Evolutionary conservation across 2,888 invertebrate species (phyloP).

Genomic region (Diaprepes abbreviatus): DNA sequence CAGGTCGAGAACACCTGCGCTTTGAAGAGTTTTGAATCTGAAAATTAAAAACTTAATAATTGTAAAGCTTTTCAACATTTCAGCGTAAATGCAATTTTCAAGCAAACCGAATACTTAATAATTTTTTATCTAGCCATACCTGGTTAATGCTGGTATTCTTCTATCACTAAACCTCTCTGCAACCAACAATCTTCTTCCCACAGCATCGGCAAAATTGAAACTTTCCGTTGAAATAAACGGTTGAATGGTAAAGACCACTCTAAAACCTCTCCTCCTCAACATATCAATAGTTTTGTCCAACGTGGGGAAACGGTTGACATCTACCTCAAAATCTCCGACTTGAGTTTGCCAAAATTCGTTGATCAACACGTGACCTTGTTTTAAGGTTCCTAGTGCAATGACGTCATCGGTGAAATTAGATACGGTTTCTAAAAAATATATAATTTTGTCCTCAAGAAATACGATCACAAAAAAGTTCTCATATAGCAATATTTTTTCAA

Average conservation of each 20-base stretch:
- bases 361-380: conserved; percentile 83
- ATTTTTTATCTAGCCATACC: conserved; percentile 53
- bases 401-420: conserved; percentile 88
- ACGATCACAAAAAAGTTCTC: too few species aligned
- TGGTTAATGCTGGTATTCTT: conserved; percentile 84
- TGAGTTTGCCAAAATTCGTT: conserved; percentile 88
- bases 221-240: conserved; percentile 93
- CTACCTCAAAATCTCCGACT: conserved; percentile 89
- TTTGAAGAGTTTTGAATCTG: conserved; percentile 83
- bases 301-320: conserved; percentile 81
- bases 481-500: too few species aligned
- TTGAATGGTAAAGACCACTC: conserved; percentile 89
- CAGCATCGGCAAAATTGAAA: conserved; percentile 83
- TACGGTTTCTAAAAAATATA: conserved; percentile 72
- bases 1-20: conserved; percentile 88
- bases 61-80: too few species aligned
- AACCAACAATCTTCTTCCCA: conserved; percentile 80
- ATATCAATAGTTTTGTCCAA: conserved; percentile 84
- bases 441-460: too few species aligned
- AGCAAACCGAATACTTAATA: too few species aligned
- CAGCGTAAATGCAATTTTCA: too few species aligned
- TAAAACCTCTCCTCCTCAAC: conserved; percentile 86
- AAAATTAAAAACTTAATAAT: conserved; percentile 6
- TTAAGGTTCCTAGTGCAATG: conserved; percentile 81
- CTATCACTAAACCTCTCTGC: conserved; percentile 85